phyloP scores from a whole-genome alignment of 2,797 vertebrate genomes.

The Sebastes minor region DNA sequence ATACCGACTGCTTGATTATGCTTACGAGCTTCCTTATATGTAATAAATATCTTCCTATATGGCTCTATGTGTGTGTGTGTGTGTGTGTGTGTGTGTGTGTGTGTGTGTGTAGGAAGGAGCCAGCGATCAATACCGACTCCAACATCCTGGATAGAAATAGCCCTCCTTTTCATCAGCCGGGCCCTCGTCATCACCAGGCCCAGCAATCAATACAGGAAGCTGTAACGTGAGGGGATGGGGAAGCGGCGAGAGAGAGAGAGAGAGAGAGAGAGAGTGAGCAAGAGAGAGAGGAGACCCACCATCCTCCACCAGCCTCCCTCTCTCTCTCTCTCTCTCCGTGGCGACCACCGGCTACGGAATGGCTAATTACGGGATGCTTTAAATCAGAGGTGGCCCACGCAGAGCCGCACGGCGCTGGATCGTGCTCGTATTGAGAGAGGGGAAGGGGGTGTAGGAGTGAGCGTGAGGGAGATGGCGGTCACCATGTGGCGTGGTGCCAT shows the following conservation, averaged over 20 bases:
- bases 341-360: conserved; percentile 59
- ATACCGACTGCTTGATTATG: conserved; percentile 31
- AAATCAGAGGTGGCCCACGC: conserved; percentile 56
- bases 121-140: conserved; percentile 68
- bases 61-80: conserved; percentile 19
- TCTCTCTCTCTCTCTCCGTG: conserved; percentile 24
- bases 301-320: conserved; percentile 37
- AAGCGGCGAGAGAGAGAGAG: conserved; percentile 28
- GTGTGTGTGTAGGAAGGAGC: conserved; percentile 41
- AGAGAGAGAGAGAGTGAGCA: too few relatives aligned
- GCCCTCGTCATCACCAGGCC: conserved; percentile 70
- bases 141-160: conserved; percentile 80
- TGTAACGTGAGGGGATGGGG: conserved; percentile 70
- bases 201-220: conserved; percentile 81
- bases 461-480: conserved; percentile 51
- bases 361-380: conserved; percentile 75
- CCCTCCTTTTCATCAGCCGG: conserved; percentile 73
- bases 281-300: conserved; percentile 55
- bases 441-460: conserved; percentile 15
- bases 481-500: conserved; percentile 66
- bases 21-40: conserved; percentile 42
- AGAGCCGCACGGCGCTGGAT: conserved; percentile 17
- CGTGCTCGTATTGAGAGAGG: neutral
- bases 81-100: conserved; percentile 51
- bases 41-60: conserved; percentile 58